A percentile compares a stretch with the other conserved stretches of the same genome.
phyloP scores from a whole-genome alignment of 2,888 invertebrate genomes.

The Erebia aethiops region DNA sequence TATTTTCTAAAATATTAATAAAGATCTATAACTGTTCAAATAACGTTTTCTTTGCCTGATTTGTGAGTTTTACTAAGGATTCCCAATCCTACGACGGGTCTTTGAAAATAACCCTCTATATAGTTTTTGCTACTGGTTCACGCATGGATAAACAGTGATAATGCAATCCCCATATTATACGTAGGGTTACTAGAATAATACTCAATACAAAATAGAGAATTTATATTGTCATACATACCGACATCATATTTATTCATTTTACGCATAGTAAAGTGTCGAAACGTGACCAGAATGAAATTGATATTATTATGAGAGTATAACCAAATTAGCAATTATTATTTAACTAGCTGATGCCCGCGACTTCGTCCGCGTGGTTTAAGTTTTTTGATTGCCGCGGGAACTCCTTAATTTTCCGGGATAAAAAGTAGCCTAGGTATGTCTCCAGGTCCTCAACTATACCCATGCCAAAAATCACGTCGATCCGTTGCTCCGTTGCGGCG shows the following conservation, averaged over 20 bases:
- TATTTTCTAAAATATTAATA: no score
- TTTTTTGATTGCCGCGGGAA: no score
- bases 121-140: not conserved
- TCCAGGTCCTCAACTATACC: no score
- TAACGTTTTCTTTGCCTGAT: no score
- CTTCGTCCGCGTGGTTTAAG: no score
- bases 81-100: not conserved
- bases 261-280: constrained; percentile 14
- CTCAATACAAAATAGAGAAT: constrained; percentile 1
- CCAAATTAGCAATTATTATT: no score
- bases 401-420: no score
- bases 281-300: constrained; percentile 21
- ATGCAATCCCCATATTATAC: not conserved
- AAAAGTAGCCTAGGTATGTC: no score
- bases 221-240: constrained; percentile 1
- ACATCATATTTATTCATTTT: constrained; percentile 14
- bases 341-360: no score
- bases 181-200: not conserved
- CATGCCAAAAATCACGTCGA: no score
- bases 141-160: constrained; percentile 11
- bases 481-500: no score
- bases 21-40: no score
- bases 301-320: constrained; percentile 1
- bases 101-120: not conserved
- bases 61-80: not conserved